Evolutionary conservation across 2,797 vertebrate genomes (phyloP).

Genomic region (Oryzias dopingdopingensis): DNA sequence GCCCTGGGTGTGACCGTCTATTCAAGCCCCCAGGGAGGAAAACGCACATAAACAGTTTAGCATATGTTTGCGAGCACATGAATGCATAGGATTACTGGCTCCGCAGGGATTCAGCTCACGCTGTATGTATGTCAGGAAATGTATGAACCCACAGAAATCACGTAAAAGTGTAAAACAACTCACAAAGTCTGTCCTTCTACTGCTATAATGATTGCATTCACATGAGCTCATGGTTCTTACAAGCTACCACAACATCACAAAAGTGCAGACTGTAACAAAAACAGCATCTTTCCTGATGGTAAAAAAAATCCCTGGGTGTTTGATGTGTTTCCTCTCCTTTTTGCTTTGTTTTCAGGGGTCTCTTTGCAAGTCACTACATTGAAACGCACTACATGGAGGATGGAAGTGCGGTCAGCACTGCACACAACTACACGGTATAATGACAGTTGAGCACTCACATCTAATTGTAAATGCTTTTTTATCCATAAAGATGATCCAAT

Average conservation of each 20-base stretch:
- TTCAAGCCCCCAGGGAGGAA: conserved; percentile 47
- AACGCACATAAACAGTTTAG: conserved; percentile 30
- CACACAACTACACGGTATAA: conserved; percentile 83
- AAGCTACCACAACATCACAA: conserved; percentile 18
- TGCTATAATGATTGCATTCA: background rate
- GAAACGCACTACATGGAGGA: conserved; percentile 88
- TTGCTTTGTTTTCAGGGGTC: conserved; percentile 75
- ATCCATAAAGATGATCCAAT: no score
- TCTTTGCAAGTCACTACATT: conserved; percentile 85
- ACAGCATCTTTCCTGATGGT: background rate
- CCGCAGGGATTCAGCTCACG: conserved; percentile 40
- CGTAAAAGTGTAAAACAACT: conserved; percentile 8
- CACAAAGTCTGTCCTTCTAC: background rate
- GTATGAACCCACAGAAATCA: conserved; percentile 46
- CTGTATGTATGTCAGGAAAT: conserved; percentile 41
- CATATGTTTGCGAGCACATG: conserved; percentile 19
- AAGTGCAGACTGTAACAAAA: conserved; percentile 1
- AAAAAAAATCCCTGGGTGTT: conserved; percentile 12
- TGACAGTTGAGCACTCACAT: conserved; percentile 27
- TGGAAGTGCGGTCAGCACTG: conserved; percentile 79
- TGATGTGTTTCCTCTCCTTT: conserved; percentile 34
- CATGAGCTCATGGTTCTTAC: conserved; percentile 26
- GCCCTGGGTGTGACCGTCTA: conserved; percentile 57
- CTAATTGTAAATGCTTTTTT: conserved; percentile 4
- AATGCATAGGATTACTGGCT: conserved; percentile 50